Evolutionary conservation across 2,113 vertebrate genomes (phyloP).

Genomic region (Amphiprion percula): DNA sequence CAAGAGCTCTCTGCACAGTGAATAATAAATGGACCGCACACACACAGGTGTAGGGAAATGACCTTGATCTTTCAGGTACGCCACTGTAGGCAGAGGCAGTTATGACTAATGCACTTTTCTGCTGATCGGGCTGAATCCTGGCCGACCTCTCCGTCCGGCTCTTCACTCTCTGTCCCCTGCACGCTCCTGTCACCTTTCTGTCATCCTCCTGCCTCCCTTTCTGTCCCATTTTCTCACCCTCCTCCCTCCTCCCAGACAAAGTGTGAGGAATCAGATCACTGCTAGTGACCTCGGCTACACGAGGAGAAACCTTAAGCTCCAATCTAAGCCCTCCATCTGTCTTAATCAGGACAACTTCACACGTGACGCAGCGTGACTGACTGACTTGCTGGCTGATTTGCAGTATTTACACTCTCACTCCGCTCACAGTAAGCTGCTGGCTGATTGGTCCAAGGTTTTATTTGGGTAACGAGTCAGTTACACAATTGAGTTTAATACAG

Average conservation of each 20-base stretch:
- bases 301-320: conserved; percentile 63
- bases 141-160: conserved; percentile 31
- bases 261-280: conserved; percentile 44
- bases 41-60: conserved; percentile 16
- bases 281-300: conserved; percentile 55
- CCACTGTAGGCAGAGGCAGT: conserved; percentile 8
- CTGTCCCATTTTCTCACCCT: not conserved
- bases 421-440: not conserved
- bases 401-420: conserved; percentile 28
- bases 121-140: conserved; percentile 55
- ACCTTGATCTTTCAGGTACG: conserved; percentile 64
- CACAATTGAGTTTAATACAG: not conserved
- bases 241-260: conserved; percentile 17
- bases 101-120: conserved; percentile 43
- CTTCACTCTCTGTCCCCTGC: conserved; percentile 12
- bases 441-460: conserved; percentile 2
- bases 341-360: conserved; percentile 49
- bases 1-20: conserved; percentile 1
- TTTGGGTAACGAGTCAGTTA: not conserved
- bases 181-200: conserved; percentile 22
- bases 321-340: conserved; percentile 52
- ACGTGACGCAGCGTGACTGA: conserved; percentile 52
- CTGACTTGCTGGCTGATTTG: conserved; percentile 40
- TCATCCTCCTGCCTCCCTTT: conserved; percentile 1
- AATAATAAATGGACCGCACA: conserved; percentile 48